Conservation (phyloP, 2,113 vertebrate species). For the Uropsilus gracilis region DNA sequence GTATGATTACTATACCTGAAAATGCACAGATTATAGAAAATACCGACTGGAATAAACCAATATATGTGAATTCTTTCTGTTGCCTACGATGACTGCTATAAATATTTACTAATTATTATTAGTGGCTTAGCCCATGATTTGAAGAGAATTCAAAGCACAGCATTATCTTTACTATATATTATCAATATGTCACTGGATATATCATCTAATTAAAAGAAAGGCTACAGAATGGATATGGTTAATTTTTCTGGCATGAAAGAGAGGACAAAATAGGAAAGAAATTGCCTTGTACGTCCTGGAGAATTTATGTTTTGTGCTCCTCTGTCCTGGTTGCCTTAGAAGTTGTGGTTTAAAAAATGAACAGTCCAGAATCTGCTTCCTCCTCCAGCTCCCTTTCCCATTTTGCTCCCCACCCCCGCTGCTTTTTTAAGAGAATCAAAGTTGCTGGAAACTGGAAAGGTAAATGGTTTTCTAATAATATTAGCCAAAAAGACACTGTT, state of each 20-base stretch:
- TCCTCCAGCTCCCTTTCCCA: background rate
- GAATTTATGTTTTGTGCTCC: background rate
- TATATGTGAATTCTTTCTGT: background rate
- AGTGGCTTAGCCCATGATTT: background rate
- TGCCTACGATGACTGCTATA: background rate
- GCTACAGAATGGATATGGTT: accelerated
- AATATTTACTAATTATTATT: background rate
- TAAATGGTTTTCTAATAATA: slow-evolving; percentile 71
- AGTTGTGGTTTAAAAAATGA: background rate
- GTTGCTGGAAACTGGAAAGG: slow-evolving; percentile 58
- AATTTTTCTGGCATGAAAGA: background rate
- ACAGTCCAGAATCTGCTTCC: background rate
- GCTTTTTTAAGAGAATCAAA: slow-evolving; percentile 13
- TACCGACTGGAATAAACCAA: background rate
- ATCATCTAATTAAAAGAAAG: background rate
- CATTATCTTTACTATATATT: background rate
- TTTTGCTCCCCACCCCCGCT: background rate
- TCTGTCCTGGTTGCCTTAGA: background rate
- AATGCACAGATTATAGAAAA: background rate
- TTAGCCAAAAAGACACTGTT: slow-evolving; percentile 74
- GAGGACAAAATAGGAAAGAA: background rate
- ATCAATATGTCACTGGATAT: background rate
- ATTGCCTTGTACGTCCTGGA: background rate
- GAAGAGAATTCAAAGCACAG: background rate
- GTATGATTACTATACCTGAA: background rate